Evolutionary conservation across 2,888 invertebrate genomes (phyloP).

Genomic region (Rotaria macrura): DNA sequence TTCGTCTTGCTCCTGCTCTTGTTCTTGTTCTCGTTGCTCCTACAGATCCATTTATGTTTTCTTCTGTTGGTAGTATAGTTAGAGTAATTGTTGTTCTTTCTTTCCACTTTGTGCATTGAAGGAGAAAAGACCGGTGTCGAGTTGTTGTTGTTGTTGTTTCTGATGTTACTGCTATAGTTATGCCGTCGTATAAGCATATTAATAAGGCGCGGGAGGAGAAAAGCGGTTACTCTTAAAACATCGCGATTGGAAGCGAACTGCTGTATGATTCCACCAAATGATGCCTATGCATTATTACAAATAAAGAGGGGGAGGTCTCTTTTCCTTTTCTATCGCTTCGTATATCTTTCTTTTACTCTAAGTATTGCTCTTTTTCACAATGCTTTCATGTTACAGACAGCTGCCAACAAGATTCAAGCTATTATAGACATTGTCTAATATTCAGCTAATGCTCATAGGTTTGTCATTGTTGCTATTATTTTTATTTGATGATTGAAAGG

Average conservation of each 20-base stretch:
- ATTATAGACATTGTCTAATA: background rate
- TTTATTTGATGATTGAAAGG: background rate
- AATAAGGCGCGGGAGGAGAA: background rate
- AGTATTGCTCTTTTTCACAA: background rate
- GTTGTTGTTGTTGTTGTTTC: background rate
- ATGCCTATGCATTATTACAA: background rate
- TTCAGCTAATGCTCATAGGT: background rate
- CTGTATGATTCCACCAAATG: background rate
- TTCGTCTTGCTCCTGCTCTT: too few species aligned
- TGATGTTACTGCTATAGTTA: background rate
- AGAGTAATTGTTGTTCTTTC: background rate
- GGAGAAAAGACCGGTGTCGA: constrained; percentile 12
- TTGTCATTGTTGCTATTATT: background rate
- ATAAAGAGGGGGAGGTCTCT: background rate
- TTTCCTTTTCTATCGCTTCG: background rate
- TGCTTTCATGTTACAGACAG: background rate
- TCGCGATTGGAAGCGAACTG: background rate
- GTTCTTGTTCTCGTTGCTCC: background rate
- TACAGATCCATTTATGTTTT: background rate
- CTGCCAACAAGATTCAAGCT: background rate
- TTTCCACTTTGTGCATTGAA: background rate
- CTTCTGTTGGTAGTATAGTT: background rate
- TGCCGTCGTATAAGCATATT: background rate
- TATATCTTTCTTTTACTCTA: background rate
- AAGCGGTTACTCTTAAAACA: background rate